Percentiles rank a stretch among this genome's conserved stretches.
Conservation (phyloP, 2,888 invertebrate genomes). For the Aleiodes alternator region DNA sequence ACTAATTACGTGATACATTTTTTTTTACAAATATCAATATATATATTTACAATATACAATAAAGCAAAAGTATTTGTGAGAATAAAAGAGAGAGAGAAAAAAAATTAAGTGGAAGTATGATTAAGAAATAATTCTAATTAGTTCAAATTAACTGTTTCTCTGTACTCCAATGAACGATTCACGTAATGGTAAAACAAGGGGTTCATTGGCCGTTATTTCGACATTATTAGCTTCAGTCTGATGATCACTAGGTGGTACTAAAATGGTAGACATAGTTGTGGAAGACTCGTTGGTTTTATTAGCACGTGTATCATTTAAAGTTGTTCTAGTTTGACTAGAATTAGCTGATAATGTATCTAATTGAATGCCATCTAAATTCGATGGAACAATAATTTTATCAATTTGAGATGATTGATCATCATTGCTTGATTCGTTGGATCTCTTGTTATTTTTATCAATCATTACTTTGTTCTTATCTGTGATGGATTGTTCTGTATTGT, state of each 20-base stretch:
- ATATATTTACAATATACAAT: conserved; percentile 17
- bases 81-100: neutral
- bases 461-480: neutral
- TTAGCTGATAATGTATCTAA: conserved; percentile 23
- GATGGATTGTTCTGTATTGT: conserved; percentile 3
- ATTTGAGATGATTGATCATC: conserved; percentile 32
- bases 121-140: neutral
- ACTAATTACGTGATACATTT: conserved; percentile 6
- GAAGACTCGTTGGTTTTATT: conserved; percentile 49
- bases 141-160: conserved; percentile 52
- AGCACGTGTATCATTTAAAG: conserved; percentile 42
- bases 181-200: conserved; percentile 56
- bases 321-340: conserved; percentile 46
- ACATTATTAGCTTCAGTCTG: conserved; percentile 36
- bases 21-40: conserved; percentile 14
- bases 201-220: conserved; percentile 46
- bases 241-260: conserved; percentile 38
- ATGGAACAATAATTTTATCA: conserved; percentile 33
- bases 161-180: conserved; percentile 60
- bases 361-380: conserved; percentile 16
- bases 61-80: neutral
- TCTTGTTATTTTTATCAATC: neutral
- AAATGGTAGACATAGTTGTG: conserved; percentile 47
- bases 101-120: conserved; percentile 13
- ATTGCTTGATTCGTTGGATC: conserved; percentile 19